Base-by-base conservation (phyloP, 2,888 invertebrate genomes). In the Cistogaster globosa region DNA sequence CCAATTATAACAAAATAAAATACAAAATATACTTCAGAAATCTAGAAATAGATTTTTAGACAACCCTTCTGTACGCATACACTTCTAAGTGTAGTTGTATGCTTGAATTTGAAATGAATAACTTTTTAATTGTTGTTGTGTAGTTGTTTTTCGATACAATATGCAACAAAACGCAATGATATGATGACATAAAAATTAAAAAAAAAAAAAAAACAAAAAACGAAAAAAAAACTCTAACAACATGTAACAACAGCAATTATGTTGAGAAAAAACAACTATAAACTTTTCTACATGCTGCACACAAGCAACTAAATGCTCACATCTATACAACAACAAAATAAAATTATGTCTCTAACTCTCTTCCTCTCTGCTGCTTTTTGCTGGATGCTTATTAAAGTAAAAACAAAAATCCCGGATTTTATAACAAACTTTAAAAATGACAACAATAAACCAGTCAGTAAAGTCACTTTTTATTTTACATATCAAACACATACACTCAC, bases 191-290 rank as follows among this genome's bases (percentile, higher is more conserved):
- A 71, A 63, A 60, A 77, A 65, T 12, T n/a, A 67, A n/a, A 65
- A 45, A 16, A 65, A 5, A 38, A 58, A n/a, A 65, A 55, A 38
- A 68, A 11, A 5, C 14, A 45, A 20, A 5, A 38, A 58, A n/a
- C 57, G 45, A 38, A 68, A 11, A 5, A 14, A 45, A 20, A 62
- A 60, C 55, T 42, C 42, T 72, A 67, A 80, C 83, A 83, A 78
- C 78, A 77, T 83, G 78, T 83, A 78, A 83, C 83, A 78, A 74
- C 74, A 78, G 83, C 83, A 83, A 83, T 83, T 83, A 83, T 78
- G 62, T 57, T 74, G 58, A 72, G 57, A 75, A 63, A 26, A 68
- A 76, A 57, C 57, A 75, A 83, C 62, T 60, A 48, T 45, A 72
- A 72, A 48, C 48, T 48, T 60, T 42, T 72, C 7, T 18, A 48